These are phyloP conservation scores for Zaprionus bogoriensis DNA, from an alignment of 2,888 invertebrate species.

Conservation along the genomic window DNA sequence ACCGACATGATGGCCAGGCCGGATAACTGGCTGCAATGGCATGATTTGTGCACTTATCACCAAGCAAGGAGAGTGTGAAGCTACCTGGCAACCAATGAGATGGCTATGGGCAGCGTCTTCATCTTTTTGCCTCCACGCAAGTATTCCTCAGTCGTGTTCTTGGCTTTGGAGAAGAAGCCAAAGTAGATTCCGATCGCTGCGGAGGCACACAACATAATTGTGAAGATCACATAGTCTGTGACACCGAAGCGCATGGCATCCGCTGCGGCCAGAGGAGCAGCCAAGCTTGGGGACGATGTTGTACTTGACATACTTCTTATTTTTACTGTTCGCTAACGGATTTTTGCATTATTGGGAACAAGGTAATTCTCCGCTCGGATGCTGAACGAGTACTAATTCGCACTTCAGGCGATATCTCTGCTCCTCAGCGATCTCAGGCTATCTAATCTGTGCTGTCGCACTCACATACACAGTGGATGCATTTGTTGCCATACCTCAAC, in stretches of 20 bases:
- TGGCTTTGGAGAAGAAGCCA: conserved; percentile 83
- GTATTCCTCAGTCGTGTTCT: conserved; percentile 84
- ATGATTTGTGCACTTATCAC: no score
- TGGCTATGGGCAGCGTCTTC: conserved; percentile 85
- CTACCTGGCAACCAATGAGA: conserved; percentile 86
- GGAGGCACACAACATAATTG: conserved; percentile 84
- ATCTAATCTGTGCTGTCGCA: conserved; percentile 23
- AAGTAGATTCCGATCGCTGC: conserved; percentile 85
- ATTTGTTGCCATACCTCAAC: background rate
- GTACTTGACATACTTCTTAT: conserved; percentile 38
- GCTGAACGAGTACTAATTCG: conserved; percentile 31
- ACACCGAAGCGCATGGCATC: conserved; percentile 67
- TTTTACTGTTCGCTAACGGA: background rate
- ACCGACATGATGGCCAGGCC: conserved; percentile 85
- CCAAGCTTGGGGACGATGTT: conserved; percentile 15
- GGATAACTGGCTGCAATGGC: conserved; percentile 84
- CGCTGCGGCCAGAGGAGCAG: background rate
- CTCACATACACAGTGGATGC: background rate
- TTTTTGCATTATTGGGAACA: conserved; percentile 6
- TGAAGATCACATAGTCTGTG: conserved; percentile 85
- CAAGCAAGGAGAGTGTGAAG: no score
- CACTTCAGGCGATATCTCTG: background rate
- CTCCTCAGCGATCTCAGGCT: background rate
- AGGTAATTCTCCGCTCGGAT: background rate
- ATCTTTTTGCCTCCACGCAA: conserved; percentile 85